Evolutionary conservation across 2,797 vertebrate genomes (phyloP).

Genomic region (Hypotaenidia philippensis): DNA sequence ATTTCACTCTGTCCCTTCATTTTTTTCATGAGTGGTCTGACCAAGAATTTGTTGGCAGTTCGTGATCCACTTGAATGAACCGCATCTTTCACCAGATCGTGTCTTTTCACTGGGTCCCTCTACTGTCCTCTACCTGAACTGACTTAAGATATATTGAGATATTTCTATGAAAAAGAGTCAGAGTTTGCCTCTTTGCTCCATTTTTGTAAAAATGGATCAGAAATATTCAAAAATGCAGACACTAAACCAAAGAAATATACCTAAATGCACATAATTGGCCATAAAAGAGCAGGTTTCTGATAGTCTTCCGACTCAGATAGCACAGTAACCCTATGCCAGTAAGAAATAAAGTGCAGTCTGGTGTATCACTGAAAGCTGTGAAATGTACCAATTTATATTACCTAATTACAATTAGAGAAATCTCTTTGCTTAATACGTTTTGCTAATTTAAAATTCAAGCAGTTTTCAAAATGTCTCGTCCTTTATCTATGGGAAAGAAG

Average conservation of each 20-base stretch:
- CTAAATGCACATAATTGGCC: neutral
- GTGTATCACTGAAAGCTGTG: slow-evolving; percentile 21
- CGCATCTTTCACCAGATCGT: neutral
- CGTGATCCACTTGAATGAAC: neutral
- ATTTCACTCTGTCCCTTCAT: neutral
- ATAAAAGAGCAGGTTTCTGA: neutral
- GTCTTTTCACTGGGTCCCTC: neutral
- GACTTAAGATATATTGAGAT: neutral
- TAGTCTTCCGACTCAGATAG: neutral
- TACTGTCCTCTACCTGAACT: neutral
- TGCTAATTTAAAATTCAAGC: slow-evolving; percentile 18
- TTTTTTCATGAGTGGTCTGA: neutral
- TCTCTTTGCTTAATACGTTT: slow-evolving; percentile 1
- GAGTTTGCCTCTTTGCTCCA: neutral
- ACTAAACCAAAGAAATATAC: neutral
- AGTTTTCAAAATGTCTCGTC: neutral
- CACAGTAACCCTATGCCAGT: neutral
- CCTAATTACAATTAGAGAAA: slow-evolving; percentile 45
- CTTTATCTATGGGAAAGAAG: neutral
- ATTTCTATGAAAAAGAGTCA: neutral
- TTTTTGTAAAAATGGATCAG: neutral
- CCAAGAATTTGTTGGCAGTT: neutral
- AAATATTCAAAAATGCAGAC: neutral
- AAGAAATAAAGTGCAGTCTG: slow-evolving; percentile 19
- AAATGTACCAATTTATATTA: slow-evolving; percentile 42